Evolutionary conservation across 2,888 invertebrate genomes (phyloP), one percentile per base, ranked within the genome.

Genomic region (Spatulosminthurus flaviceps): DNA sequence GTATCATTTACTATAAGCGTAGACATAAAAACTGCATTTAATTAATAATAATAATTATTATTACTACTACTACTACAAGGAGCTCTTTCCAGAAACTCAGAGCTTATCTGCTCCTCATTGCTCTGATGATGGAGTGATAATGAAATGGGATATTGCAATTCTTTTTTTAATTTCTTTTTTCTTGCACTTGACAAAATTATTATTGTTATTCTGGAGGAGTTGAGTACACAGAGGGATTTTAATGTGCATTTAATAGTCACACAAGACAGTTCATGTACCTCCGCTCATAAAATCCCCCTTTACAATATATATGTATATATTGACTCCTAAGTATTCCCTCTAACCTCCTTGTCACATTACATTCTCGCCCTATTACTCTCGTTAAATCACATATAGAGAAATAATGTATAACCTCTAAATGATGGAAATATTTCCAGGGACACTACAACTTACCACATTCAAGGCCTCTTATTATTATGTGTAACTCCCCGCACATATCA

Each of bases 221-320:
- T 51, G n/a, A n/a, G n/a, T n/a, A n/a, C n/a, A n/a, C n/a, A n/a
- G n/a, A 51, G 9, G 9, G 51, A 9, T 34, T 9, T 9, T 51
- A 51, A 51, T 51, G 51, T 51, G 51, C 51, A 51, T 51, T 51
- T 51, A 51, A 51, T 51, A 19, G 51, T n/a, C 51, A n/a, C 5
- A 51, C 51, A 51, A 51, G 9, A 19, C 16, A 51, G 51, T 51
- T 51, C 51, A 51, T 51, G 51, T 51, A 51, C 51, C 51, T 51
- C 16, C 16, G 51, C 9, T 51, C 16, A 51, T 51, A 51, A 51
- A 51, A 51, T 11, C 16, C 16, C 51, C 51, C 16, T 19, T 51
- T 13, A 19, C 16, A n/a, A 11, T 51, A 51, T 19, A 34, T 16
- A 51, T 51, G 16, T 2, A 16, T 51, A 51, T 51, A 51, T 51